A percentile compares a stretch with the other conserved stretches of the same genome.
These are phyloP conservation scores for Carcharodon carcharias DNA, from an alignment of 2,797 vertebrate genomes.

Conservation along the genomic window DNA sequence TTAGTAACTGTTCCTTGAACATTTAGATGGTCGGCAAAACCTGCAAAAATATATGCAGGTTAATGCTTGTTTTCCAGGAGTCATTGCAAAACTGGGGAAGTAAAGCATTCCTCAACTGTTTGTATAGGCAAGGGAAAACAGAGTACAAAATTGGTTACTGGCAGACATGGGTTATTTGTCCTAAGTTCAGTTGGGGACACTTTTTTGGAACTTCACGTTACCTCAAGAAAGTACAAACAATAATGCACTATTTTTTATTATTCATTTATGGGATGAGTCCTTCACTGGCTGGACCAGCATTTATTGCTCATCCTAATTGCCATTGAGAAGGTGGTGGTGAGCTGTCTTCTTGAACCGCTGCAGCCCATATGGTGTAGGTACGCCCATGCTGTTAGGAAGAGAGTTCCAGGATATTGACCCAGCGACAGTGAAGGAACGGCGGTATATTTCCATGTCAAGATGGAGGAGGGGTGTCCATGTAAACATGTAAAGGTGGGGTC, in stretches of 20 bases:
- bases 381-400: background rate
- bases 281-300: no score
- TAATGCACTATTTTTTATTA: no score
- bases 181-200: no score
- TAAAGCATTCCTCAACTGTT: background rate
- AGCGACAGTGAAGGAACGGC: background rate
- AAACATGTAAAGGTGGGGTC: no score
- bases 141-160: background rate
- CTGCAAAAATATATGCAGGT: background rate
- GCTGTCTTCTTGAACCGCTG: no score
- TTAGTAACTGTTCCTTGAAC: background rate
- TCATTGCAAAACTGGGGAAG: background rate
- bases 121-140: background rate
- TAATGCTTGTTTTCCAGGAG: background rate
- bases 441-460: background rate
- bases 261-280: no score
- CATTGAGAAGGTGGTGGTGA: background rate
- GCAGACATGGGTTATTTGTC: background rate
- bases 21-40: background rate
- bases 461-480: background rate
- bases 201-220: background rate
- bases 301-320: no score
- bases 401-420: background rate
- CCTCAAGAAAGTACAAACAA: background rate
- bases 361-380: background rate